Base-by-base conservation (phyloP, 2,113 vertebrate genomes). In the Cyanocitta stelleri region DNA sequence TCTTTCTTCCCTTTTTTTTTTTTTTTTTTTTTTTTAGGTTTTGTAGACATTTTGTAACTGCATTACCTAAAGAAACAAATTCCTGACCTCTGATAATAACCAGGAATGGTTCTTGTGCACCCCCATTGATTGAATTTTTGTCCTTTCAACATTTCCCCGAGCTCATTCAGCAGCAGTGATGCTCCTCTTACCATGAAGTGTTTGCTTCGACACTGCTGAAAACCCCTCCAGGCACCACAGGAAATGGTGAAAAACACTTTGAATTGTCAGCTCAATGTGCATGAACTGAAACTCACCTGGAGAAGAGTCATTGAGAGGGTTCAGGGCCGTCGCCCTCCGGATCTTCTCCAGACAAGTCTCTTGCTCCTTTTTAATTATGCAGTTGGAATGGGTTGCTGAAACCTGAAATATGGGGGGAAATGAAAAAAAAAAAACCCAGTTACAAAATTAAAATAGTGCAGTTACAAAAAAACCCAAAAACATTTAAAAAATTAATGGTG, bases 321-420 rank as follows among this genome's bases (percentile, higher is more conserved):
- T 93, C 85, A 97, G 90, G 52, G 96, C 96, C 3, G 96, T 95
- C 5, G 95, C 96, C 54, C 88, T 97, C 85, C 96, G 96, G 73
- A 98, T 98, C 85, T 96, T 98, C 96, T 98, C 97, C 86, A 98
- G 90, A 77, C 98, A 98, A 44, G 96, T 79, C 71, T 98, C 98
- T 59, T 98, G 97, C 61, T 98, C 98, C 89, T 98, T 98, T 95
- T 97, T 98, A 74, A 98, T 97, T 73, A 98, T 97, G 91, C 98
- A 98, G 93, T 98, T 97, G 4, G 98, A 98, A 73, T 98, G 98
- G 37, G 97, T 98, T 41, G 98, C 27, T 9, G 93, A 19, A 27
- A 87, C 95, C 98, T 98, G 86, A 17, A 61, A 82, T 19, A 30
- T 6, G 16, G 30, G n/a, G 8, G 2, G 0, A 76, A 80, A 64